These are phyloP conservation scores for Malurus elegans DNA, from an alignment of 2,113 vertebrate genomes.

Conservation along the genomic window DNA sequence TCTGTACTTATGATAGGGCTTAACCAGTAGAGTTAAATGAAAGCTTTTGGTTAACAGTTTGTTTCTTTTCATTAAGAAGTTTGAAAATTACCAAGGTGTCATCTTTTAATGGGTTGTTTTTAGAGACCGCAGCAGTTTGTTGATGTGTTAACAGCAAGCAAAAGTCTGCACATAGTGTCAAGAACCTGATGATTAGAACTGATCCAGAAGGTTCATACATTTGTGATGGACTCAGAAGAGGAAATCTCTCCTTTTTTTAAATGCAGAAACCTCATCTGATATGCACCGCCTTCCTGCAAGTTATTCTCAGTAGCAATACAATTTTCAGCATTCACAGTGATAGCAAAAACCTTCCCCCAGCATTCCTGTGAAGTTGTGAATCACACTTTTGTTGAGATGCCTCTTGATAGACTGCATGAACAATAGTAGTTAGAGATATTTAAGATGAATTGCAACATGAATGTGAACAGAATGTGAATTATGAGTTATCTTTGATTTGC, in stretches of 20 bases:
- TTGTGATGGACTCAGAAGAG: not conserved
- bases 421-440: not conserved
- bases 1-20: not conserved
- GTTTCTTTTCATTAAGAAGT: not conserved
- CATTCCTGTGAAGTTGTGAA: conserved; percentile 1
- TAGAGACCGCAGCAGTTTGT: not conserved
- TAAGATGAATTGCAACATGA: not conserved
- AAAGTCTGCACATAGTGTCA: not conserved
- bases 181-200: not conserved
- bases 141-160: not conserved
- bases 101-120: not conserved
- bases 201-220: not conserved
- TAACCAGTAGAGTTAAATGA: not conserved
- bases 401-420: not conserved
- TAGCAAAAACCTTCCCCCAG: not conserved
- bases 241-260: not conserved
- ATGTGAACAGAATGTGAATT: not conserved
- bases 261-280: not conserved
- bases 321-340: not conserved
- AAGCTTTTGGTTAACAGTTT: not conserved
- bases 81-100: not conserved
- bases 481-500: not conserved
- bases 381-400: not conserved
- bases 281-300: not conserved
- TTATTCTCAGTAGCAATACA: not conserved